phyloP scores from a whole-genome alignment of 2,113 vertebrate species.

The Mesocricetus auratus region DNA sequence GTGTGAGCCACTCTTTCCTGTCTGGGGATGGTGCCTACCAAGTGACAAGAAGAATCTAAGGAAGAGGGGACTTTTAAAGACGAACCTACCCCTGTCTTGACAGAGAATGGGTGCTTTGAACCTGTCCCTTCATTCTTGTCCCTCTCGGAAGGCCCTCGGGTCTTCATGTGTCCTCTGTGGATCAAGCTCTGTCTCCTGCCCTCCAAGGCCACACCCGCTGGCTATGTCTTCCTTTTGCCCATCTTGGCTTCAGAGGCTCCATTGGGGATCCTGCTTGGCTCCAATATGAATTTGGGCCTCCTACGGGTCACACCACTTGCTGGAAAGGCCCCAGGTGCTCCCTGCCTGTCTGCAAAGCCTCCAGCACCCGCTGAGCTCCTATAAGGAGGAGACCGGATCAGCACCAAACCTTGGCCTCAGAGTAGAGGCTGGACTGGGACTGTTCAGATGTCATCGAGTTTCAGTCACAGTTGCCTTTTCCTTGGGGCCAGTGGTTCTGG shows the following conservation, averaged over 20 bases:
- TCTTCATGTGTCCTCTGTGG: neutral
- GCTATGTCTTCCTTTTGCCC: neutral
- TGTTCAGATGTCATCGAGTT: neutral
- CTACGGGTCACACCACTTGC: neutral
- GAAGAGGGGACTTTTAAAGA: neutral
- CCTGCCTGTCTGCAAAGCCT: neutral
- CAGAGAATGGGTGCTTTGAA: neutral
- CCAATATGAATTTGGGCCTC: neutral
- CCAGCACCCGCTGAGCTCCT: neutral
- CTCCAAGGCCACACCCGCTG: accelerated
- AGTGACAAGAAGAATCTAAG: neutral
- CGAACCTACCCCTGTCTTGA: neutral
- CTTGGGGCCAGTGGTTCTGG: neutral
- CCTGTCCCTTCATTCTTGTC: neutral
- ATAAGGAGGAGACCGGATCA: accelerated
- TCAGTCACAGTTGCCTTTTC: neutral
- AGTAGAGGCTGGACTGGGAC: neutral
- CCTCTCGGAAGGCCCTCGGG: accelerated
- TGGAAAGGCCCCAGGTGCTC: neutral
- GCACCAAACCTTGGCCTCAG: neutral
- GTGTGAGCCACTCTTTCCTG: neutral
- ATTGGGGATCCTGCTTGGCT: accelerated
- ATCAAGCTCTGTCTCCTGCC: neutral
- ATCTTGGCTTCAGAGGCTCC: neutral
- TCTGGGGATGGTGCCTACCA: too few species aligned